Base-by-base conservation (phyloP, 1,140 invertebrate species). In the Cydia splendana region DNA sequence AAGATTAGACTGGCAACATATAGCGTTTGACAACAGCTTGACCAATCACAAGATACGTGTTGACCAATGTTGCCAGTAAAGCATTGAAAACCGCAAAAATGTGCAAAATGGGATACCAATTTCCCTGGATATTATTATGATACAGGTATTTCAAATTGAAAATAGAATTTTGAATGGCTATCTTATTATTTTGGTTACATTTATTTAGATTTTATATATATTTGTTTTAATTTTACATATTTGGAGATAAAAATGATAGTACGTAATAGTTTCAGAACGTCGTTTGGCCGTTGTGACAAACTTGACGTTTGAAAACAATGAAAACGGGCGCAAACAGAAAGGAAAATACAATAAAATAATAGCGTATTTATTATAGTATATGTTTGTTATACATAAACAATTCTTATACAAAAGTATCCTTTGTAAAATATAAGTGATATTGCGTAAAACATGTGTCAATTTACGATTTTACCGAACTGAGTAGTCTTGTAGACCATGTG, bases 261-360 rank as follows among this genome's bases (percentile, higher is more conserved):
- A 42, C 38, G 7, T 10, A 42, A 42, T 42, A 42, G 48, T 51
- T 15, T 13, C 48, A 13, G 48, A 15, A 51, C 48, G 48, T 51
- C 48, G 12, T 65, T 65, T 80, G 75, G 77, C 84, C 85, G 84
- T 86, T 88, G 84, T 85, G 79, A 76, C 81, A 83, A 78, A 79
- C 75, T 77, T 82, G 78, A 82, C 76, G 62, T 80, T 80, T 77
- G 76, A 82, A 82, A 79, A 82, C 81, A 82, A 80, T 81, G 71
- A 48, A 76, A 69, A 45, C 75, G 38, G 65, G 69, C 76, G 65
- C 20, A 65, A 65, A 65, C 12, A 28, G 4, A 65, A 30, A 30
- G 20, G 9, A 15, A 69, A 69, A 34, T 34, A 38, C n/a, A n/a
- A 6, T 69, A 34, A 2, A 69, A 69, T 69, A 69, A 15, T 34